These are phyloP conservation scores for Lasioglossum baleicum DNA, from an alignment of 1,140 invertebrate genomes.

Conservation along the genomic window DNA sequence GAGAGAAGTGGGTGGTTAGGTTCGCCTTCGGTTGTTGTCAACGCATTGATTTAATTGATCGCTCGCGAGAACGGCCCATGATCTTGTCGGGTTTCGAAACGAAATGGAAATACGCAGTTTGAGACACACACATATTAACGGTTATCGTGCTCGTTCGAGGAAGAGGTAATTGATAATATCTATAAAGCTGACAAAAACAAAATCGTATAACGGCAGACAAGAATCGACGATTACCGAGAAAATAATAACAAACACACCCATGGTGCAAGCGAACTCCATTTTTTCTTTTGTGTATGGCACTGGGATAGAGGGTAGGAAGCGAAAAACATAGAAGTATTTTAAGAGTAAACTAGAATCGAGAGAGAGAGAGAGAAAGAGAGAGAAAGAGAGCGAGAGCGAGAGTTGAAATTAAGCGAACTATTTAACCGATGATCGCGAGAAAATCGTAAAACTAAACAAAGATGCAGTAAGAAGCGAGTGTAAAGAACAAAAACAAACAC, in stretches of 20 bases:
- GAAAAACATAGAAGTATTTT: conserved; percentile 59
- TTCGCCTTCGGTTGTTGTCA: not conserved
- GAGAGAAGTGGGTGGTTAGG: conserved; percentile 19
- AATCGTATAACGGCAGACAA: not conserved
- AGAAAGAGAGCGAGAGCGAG: too few relatives aligned
- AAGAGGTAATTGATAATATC: not conserved
- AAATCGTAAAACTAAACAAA: not conserved
- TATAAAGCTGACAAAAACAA: conserved; percentile 2
- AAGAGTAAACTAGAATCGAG: conserved; percentile 59
- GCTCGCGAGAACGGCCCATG: conserved; percentile 55
- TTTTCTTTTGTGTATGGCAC: conserved; percentile 61
- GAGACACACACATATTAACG: not conserved
- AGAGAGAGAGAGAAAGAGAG: too few relatives aligned
- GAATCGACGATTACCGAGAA: conserved; percentile 11
- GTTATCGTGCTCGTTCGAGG: not conserved
- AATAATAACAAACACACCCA: conserved; percentile 55
- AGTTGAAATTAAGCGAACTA: conserved; percentile 27
- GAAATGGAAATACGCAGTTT: conserved; percentile 4
- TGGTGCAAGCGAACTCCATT: conserved; percentile 64
- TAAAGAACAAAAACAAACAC: conserved; percentile 54
- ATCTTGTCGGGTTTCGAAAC: conserved; percentile 41
- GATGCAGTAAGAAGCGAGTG: conserved; percentile 62
- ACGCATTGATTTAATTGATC: conserved; percentile 54
- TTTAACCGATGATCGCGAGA: not conserved
- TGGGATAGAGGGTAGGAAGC: conserved; percentile 65